phyloP scores from a whole-genome alignment of 2,888 invertebrate genomes.

The Agrotis ipsilon region DNA sequence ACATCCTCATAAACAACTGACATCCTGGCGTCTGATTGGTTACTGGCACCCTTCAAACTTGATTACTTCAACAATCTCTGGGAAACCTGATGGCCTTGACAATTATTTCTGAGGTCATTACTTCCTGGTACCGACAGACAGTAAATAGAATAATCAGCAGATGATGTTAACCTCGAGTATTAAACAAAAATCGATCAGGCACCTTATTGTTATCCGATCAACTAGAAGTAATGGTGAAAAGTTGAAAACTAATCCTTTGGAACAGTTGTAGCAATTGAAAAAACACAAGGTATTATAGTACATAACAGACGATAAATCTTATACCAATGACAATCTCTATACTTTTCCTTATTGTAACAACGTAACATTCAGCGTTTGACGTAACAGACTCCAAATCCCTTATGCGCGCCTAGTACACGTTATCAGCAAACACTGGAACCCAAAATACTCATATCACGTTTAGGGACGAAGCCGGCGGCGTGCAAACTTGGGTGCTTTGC shows the following conservation, averaged over 20 bases:
- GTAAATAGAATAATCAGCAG: too few species aligned
- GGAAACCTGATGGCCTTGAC: not conserved
- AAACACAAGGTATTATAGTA: not conserved
- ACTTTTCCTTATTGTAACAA: not conserved
- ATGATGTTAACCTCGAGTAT: too few species aligned
- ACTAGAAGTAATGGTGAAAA: too few species aligned
- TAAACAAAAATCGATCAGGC: too few species aligned
- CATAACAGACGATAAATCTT: not conserved
- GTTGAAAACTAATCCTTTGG: not conserved
- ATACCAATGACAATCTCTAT: constrained; percentile 6
- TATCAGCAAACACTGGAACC: constrained; percentile 32
- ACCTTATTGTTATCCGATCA: too few species aligned
- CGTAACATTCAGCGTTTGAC: not conserved
- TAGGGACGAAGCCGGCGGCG: constrained; percentile 16
- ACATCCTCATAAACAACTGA: not conserved
- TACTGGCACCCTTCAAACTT: not conserved
- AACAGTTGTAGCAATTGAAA: not conserved
- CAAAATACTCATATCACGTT: constrained; percentile 38
- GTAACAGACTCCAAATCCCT: not conserved
- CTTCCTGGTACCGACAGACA: too few species aligned
- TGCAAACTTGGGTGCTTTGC: constrained; percentile 32
- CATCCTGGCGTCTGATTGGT: not conserved
- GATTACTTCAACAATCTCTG: not conserved
- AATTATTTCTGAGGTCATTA: not conserved
- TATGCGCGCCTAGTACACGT: constrained; percentile 26